A percentile compares a stretch with the other conserved stretches of the same genome.
phyloP scores from a whole-genome alignment of 2,888 invertebrate species.

The Apomyelois bistriatella region DNA sequence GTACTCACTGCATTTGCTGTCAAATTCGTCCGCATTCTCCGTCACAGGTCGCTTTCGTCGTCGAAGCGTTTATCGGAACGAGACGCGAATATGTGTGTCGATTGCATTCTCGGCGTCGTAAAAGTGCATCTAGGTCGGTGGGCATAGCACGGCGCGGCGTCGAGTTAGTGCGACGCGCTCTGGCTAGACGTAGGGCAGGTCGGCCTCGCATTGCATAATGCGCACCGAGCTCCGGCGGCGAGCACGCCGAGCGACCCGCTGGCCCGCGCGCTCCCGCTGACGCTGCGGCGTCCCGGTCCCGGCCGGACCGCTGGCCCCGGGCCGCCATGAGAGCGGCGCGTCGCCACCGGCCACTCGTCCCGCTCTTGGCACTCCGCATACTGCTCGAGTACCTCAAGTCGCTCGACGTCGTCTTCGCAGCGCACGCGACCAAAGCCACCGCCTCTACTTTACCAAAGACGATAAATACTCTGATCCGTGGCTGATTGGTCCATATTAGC shows the following conservation, averaged over 20 bases:
- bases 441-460: slow-evolving; percentile 35
- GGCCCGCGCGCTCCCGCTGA: slow-evolving; percentile 27
- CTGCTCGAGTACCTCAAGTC: slow-evolving; percentile 68
- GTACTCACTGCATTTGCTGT: slow-evolving; percentile 74
- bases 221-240: slow-evolving; percentile 51
- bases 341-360: slow-evolving; percentile 53
- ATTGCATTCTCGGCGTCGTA: slow-evolving; percentile 75
- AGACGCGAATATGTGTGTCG: slow-evolving; percentile 79
- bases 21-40: slow-evolving; percentile 78
- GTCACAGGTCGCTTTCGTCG: slow-evolving; percentile 78
- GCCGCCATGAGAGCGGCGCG: slow-evolving; percentile 44
- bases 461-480: slow-evolving; percentile 32
- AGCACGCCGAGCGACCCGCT: slow-evolving; percentile 37
- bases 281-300: slow-evolving; percentile 30
- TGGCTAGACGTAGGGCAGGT: slow-evolving; percentile 75
- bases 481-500: slow-evolving; percentile 27
- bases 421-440: slow-evolving; percentile 25
- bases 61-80: slow-evolving; percentile 79
- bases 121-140: slow-evolving; percentile 79
- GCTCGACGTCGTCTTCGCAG: slow-evolving; percentile 43
- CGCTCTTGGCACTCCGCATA: slow-evolving; percentile 59
- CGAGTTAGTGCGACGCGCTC: slow-evolving; percentile 69
- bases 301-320: slow-evolving; percentile 29
- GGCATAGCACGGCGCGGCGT: slow-evolving; percentile 57
- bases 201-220: slow-evolving; percentile 67